Evolutionary conservation across 2,797 vertebrate species (phyloP), one percentile per base, ranked within the genome.

Genomic region (Leptatherina wallacei): DNA sequence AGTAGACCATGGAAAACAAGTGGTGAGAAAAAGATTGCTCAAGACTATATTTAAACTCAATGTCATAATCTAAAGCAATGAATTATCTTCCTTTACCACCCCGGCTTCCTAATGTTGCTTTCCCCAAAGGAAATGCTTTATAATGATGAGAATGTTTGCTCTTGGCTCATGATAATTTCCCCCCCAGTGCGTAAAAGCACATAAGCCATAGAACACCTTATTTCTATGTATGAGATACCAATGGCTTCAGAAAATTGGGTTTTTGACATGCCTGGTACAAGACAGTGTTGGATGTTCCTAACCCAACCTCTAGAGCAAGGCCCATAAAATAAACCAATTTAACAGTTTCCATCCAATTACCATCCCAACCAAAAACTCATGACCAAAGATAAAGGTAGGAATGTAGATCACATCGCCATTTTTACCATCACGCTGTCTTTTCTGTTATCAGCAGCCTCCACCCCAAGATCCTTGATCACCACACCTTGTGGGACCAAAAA

Each of bases 321-420:
- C 44, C 44, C 20, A 47, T 47, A 8, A 47, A 47, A 20, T 47
- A 78, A 30, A 61, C 27, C 63, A 2, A 22, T 59, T 54, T 63
- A 13, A 61, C 16, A 22, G n/a, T 24, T 60, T 61, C 36, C 38
- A 20, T 36, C 33, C n/a, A 27, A 40, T 65, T 68, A 60, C 30
- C 40, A 4, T 38, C 27, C 52, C 59, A 61, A 55, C 27, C 6
- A 33, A 47, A 63, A 73, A 6, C 55, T 61, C 33, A 66, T 57
- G 63, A 61, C 62, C 29, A 11, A n/a, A 64, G 16, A 49, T 14
- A 58, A 61, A 38, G 20, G 9, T 12, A 32, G 12, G 49, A 52
- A 32, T 20, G 1, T 24, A 10, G n/a, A 32, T 69, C 40, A 35
- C 30, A 59, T 57, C 22, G 10, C 8, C 7, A 0, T 33, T 54